Evolutionary conservation across 1,140 invertebrate species (phyloP).

Genomic region (Apis florea): DNA sequence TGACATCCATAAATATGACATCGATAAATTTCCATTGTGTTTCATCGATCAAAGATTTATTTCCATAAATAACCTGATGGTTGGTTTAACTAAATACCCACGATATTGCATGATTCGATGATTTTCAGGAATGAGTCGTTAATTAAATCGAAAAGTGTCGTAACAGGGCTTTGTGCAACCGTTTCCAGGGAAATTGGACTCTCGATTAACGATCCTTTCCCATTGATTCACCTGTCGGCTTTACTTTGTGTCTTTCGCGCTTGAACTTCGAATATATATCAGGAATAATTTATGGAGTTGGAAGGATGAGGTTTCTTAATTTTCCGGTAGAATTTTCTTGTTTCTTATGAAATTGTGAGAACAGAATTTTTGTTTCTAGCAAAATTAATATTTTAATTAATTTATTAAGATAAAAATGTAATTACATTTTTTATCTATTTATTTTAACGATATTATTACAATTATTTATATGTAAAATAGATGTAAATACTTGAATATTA

Average conservation of each 20-base stretch:
- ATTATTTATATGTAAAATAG: too few species aligned
- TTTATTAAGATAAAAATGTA: too few species aligned
- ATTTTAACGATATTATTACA: too few species aligned
- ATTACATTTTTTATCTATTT: too few species aligned
- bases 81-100: neutral
- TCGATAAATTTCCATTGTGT: neutral
- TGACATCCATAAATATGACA: neutral
- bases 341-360: too few species aligned
- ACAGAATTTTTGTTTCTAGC: too few species aligned
- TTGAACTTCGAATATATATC: too few species aligned
- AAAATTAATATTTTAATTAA: too few species aligned
- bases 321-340: too few species aligned
- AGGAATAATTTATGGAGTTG: too few species aligned
- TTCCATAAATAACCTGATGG: neutral
- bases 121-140: neutral
- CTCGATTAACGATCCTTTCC: neutral
- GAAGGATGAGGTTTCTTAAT: too few species aligned
- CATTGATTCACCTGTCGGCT: neutral
- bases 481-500: too few species aligned
- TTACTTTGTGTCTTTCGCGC: neutral
- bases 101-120: neutral
- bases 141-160: conserved; percentile 22
- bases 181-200: conserved; percentile 1
- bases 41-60: conserved; percentile 12
- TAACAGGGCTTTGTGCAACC: neutral